Base-by-base conservation (phyloP, 2,888 invertebrate species). In the Drosophila greeni region DNA sequence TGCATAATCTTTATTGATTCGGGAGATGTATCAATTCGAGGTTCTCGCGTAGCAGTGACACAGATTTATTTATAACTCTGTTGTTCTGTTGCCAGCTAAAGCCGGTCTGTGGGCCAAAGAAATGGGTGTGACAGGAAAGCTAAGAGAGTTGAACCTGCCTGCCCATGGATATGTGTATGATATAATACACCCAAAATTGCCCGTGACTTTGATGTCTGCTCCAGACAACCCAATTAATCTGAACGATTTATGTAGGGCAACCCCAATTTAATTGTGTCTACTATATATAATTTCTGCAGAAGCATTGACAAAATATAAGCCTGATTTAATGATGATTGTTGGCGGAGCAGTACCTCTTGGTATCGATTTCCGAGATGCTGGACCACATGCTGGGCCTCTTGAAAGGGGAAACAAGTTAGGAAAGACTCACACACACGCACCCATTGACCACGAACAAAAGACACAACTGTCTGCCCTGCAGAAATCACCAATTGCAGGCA, bases 31-130 rank as follows among this genome's bases (percentile, higher is more conserved):
- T 77, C 74, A 54, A 64, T 70, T 62, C 64, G 37, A 31, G 49
- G 61, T 64, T 59, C 61, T 58, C 57, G 47, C 23, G 20, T 18
- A 45, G 26, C 58, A 45, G 66, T 78, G 84, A 79, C 79, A 82
- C 79, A 75, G 76, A 83, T 78, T 78, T 79, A 79, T 79, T 83
- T 75, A 78, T 79, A 79, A 67, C 65, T 65, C 62, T 58, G 23
- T 40, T 40, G 40, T 40, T 70, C 52, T 43, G 23, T 56, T 37
- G 26, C 26, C 36, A 9, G n/a, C 26, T 48, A 6, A 33, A 80
- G 71, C 82, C 73, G 71, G 71, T 73, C 75, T 61, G 9, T 18
- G 47, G 40, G 49, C 59, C 45, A 45, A 59, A 49, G 57, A 82
- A 76, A 82, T 80, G 75, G 75, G 66, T 65, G 70, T 45, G 82